These are phyloP conservation scores for Athene cunicularia DNA, from an alignment of 2,113 vertebrate genomes.

Conservation along the genomic window DNA sequence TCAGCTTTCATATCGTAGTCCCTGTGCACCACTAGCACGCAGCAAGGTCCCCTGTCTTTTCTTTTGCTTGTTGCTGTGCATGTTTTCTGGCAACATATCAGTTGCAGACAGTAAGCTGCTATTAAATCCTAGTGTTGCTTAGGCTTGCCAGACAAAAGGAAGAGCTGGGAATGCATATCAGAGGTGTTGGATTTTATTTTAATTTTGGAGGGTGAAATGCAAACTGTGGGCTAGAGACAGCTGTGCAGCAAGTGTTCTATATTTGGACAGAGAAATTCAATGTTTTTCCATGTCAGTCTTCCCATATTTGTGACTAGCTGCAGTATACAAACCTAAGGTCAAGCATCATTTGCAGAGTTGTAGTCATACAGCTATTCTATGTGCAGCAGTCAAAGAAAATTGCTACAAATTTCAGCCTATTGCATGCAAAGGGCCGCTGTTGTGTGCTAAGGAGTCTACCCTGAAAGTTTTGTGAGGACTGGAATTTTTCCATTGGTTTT, in stretches of 20 bases:
- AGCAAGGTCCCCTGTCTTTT: neutral
- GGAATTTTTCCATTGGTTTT: neutral
- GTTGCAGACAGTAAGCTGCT: neutral
- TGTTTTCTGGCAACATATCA: neutral
- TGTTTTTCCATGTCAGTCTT: neutral
- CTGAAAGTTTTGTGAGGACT: neutral
- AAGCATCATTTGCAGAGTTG: neutral
- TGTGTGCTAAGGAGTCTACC: neutral
- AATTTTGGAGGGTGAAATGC: neutral
- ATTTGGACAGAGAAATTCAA: neutral
- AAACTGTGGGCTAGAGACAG: neutral
- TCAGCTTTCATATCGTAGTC: rapidly evolving
- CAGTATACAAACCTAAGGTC: neutral
- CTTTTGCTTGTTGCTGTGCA: neutral
- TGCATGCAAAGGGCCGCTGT: neutral
- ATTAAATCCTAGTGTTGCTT: rapidly evolving
- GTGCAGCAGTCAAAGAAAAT: neutral
- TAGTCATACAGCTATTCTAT: neutral
- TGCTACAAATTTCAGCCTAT: neutral
- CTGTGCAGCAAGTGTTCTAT: neutral
- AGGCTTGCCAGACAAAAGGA: neutral
- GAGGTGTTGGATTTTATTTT: neutral
- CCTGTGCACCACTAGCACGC: rapidly evolving
- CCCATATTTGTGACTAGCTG: neutral
- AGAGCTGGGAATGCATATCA: neutral